Evolutionary conservation across 2,113 vertebrate species (phyloP).

Genomic region (Centrocercus urophasianus): DNA sequence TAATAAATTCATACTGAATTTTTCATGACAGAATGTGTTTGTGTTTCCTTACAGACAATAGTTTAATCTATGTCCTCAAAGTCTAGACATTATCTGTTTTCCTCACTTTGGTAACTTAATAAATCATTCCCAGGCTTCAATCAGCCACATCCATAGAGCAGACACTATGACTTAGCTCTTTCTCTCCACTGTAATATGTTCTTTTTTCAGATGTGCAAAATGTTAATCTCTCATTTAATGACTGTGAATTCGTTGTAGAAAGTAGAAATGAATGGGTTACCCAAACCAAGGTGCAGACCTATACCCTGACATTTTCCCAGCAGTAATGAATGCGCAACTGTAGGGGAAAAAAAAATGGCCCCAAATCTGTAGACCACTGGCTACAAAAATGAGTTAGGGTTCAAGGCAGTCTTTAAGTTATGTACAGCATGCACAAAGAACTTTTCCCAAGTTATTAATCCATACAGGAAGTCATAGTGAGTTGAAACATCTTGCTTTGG

Average conservation of each 20-base stretch:
- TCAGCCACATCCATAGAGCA: neutral
- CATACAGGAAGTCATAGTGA: neutral
- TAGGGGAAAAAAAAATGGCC: neutral
- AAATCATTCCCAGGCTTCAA: accelerated
- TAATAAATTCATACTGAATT: neutral
- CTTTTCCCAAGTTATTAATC: neutral
- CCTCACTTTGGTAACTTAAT: neutral
- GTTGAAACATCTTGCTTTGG: neutral
- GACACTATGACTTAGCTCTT: neutral
- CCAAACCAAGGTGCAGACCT: accelerated
- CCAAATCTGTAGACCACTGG: neutral
- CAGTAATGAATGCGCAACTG: neutral
- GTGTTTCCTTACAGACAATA: neutral
- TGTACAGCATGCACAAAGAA: neutral
- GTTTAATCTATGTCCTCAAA: neutral
- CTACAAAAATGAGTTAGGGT: neutral
- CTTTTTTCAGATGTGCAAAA: neutral
- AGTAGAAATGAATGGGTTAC: neutral
- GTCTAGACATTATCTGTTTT: neutral
- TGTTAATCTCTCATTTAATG: neutral
- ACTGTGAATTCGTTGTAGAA: accelerated
- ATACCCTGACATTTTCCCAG: accelerated
- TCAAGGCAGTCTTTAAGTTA: neutral
- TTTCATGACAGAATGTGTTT: neutral
- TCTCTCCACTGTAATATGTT: neutral